Base-by-base conservation (phyloP, 2,113 vertebrate species). In the Grallaria varia region DNA sequence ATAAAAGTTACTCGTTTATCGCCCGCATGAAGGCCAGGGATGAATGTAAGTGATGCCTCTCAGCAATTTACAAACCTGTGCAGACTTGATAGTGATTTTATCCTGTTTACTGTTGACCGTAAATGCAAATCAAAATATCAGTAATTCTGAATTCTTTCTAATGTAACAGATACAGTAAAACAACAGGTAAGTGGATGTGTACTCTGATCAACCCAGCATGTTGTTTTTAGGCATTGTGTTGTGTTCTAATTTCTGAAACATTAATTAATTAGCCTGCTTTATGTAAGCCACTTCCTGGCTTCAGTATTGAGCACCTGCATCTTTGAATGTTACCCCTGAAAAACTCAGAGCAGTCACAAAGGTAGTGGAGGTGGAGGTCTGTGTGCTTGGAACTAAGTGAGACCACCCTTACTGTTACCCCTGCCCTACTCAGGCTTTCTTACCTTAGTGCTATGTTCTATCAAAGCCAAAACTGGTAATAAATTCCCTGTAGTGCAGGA, bases 1-100 rank as follows among this genome's bases (percentile, higher is more conserved):
- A 99, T 96, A 99, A 99, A 96, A 99, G 99, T 96, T 99, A 99
- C 98, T 99, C 99, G 2, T 99, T 99, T 97, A 99, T 99, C 1
- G 99, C 99, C 4, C 99, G 99, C 60, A 99, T 99, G 99, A 99
- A 99, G 97, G 99, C 99, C 67, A 96, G 99, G 58, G 99, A 99
- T 66, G 99, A 99, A 98, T 98, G 99, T 99, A 98, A 98, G 98
- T 98, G 80, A 53, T 1, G 4, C 44, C 84, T 37, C 67, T 77
- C 4, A 52, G 31, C 30, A 12, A 9, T 52, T 82, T 18, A 11
- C 31, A 88, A 58, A 39, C 4, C 21, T 12, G 6, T 45, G 4
- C 18, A 24, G 40, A 19, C 17, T 14, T 39, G 5, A 24, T 14
- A 39, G 14, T 1, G 12, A 17, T 73, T 84, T 67, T 74, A n/a